phyloP scores from a whole-genome alignment of 2,888 invertebrate species.

The Crioceris asparagi region DNA sequence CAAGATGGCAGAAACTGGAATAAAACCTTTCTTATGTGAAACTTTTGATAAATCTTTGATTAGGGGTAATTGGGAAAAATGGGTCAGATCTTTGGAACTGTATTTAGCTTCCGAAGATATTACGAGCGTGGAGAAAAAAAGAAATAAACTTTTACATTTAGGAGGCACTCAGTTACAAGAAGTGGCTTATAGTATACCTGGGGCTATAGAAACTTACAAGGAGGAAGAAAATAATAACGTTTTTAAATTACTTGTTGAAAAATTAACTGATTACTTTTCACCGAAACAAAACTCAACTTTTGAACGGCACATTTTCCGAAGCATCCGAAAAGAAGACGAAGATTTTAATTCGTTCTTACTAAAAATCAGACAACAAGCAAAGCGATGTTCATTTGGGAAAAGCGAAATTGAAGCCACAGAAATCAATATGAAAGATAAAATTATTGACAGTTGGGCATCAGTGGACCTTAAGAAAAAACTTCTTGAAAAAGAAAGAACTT shows the following conservation, averaged over 20 bases:
- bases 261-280: slow-evolving; percentile 24
- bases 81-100: slow-evolving; percentile 20
- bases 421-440: too few relatives aligned
- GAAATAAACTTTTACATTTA: slow-evolving; percentile 22
- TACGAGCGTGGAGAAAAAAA: slow-evolving; percentile 15
- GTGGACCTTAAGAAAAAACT: slow-evolving; percentile 20
- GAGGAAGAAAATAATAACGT: slow-evolving; percentile 18
- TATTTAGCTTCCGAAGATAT: slow-evolving; percentile 23
- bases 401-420: too few relatives aligned
- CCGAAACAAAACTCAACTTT: slow-evolving; percentile 25
- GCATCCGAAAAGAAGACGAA: slow-evolving; percentile 23
- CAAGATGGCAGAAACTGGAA: too few relatives aligned
- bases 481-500: slow-evolving; percentile 19
- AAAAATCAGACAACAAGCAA: slow-evolving; percentile 24
- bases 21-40: too few relatives aligned
- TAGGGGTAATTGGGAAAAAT: too few relatives aligned
- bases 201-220: slow-evolving; percentile 16
- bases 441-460: slow-evolving; percentile 20
- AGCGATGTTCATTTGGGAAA: slow-evolving; percentile 25
- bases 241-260: slow-evolving; percentile 19
- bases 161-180: slow-evolving; percentile 24
- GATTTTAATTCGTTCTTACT: slow-evolving; percentile 25
- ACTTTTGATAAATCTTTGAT: too few relatives aligned
- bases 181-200: slow-evolving; percentile 22
- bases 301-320: slow-evolving; percentile 24